A percentile compares a stretch with the other conserved stretches of the same genome.
Conservation (phyloP, 2,797 vertebrate genomes). For the Rhabdophis nuchalis region DNA sequence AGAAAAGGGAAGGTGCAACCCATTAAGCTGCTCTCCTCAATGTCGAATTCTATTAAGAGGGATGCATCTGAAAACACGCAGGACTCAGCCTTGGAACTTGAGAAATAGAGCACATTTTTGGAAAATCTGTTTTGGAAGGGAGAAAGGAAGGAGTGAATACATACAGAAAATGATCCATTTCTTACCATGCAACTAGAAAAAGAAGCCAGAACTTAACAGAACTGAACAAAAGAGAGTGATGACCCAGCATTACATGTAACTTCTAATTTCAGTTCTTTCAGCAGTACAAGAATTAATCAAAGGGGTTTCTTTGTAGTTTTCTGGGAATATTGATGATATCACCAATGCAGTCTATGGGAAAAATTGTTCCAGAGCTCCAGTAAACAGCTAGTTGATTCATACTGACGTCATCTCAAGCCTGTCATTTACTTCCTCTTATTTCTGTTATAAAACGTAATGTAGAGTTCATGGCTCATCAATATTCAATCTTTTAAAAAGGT, state of each 20-base stretch:
- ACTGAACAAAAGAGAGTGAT: neutral
- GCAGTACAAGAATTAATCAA: rapidly evolving
- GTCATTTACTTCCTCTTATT: slow-evolving; percentile 13
- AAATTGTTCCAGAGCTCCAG: rapidly evolving
- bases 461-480: neutral
- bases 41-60: neutral
- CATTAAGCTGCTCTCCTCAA: neutral
- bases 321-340: neutral
- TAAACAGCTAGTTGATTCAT: rapidly evolving
- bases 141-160: neutral
- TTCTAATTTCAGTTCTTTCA: neutral
- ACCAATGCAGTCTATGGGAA: neutral
- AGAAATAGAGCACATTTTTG: neutral
- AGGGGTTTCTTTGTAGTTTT: neutral
- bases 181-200: neutral
- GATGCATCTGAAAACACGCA: neutral
- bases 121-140: neutral
- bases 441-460: neutral
- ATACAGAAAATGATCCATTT: neutral
- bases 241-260: neutral
- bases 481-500: neutral
- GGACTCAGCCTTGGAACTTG: neutral
- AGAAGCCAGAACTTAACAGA: neutral
- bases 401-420: neutral
- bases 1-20: neutral